phyloP scores from a whole-genome alignment of 2,113 vertebrate genomes.

The Camelus dromedarius region DNA sequence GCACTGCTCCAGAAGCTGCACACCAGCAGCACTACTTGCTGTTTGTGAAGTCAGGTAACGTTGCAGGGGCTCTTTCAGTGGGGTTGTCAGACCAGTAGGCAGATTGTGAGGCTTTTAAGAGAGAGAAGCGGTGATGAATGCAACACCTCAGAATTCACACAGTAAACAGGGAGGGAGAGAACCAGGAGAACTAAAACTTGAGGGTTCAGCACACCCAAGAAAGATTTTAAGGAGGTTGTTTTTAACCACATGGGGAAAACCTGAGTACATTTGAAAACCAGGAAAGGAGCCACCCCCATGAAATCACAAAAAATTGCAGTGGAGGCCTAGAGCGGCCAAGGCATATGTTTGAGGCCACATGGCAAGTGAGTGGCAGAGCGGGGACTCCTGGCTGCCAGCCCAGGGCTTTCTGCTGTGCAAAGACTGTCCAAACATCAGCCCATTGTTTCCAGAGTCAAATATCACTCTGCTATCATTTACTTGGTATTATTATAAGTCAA shows the following conservation, averaged over 20 bases:
- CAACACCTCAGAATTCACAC: neutral
- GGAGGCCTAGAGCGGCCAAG: neutral
- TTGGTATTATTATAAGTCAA: neutral
- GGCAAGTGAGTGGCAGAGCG: rapidly evolving
- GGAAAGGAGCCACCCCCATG: neutral
- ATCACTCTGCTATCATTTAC: neutral
- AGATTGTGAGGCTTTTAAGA: neutral
- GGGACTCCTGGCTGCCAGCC: no score
- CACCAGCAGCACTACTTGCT: neutral
- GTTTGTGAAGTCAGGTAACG: neutral
- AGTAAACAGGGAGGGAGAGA: neutral
- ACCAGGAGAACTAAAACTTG: neutral
- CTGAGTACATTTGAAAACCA: neutral
- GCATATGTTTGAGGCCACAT: neutral
- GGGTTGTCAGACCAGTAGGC: neutral
- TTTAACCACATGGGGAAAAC: neutral
- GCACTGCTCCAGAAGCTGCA: neutral
- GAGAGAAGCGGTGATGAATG: neutral
- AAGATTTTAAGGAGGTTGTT: neutral
- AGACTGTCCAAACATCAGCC: neutral
- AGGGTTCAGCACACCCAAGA: neutral
- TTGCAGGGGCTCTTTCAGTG: neutral
- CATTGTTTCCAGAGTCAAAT: neutral
- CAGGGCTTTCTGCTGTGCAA: neutral
- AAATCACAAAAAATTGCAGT: neutral